A percentile compares a stretch with the other conserved stretches of the same genome.
Evolutionary conservation across 2,797 vertebrate genomes (phyloP).

Genomic region (Onychomys torridus): DNA sequence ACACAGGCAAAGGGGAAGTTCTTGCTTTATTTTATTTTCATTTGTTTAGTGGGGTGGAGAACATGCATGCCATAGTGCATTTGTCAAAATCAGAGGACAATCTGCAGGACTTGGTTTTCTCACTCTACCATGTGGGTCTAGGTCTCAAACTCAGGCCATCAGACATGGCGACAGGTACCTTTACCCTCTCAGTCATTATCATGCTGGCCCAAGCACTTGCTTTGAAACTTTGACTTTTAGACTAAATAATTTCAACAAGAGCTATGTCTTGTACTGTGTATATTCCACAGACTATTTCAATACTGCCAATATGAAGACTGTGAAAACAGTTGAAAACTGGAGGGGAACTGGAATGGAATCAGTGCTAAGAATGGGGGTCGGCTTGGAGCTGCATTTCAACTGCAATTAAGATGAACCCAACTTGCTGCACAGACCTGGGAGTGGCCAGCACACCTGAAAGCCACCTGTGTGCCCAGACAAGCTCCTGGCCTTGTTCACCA

Average conservation of each 20-base stretch:
- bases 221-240: neutral
- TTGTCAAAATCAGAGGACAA: neutral
- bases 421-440: neutral
- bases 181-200: neutral
- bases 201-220: neutral
- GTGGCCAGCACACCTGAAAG: neutral
- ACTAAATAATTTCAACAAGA: neutral
- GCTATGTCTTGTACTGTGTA: neutral
- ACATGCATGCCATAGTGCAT: neutral
- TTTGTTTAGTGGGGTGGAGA: neutral
- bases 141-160: neutral
- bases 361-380: neutral
- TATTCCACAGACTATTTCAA: neutral
- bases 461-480: neutral
- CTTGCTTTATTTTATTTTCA: neutral
- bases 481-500: neutral
- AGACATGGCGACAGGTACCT: neutral
- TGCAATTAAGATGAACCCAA: fast-evolving
- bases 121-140: neutral
- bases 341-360: neutral
- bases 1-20: neutral
- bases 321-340: neutral
- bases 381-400: neutral
- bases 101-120: neutral
- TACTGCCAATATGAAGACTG: neutral